Evolutionary conservation across 2,797 vertebrate genomes (phyloP).

Genomic region (Sphenodon punctatus): DNA sequence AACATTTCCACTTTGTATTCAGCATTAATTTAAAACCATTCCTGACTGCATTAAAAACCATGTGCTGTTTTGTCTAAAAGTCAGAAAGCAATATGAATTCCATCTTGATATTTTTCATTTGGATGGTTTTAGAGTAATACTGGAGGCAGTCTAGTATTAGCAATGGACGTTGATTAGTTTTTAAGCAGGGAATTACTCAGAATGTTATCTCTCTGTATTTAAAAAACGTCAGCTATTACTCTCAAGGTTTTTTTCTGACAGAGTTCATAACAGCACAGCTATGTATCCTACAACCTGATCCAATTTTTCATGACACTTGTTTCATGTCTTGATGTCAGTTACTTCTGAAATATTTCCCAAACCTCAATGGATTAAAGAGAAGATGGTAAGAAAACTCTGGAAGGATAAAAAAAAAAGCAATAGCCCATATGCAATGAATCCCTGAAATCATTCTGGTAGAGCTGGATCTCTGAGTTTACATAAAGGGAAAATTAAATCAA

Average conservation of each 20-base stretch:
- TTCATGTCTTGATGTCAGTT: background rate
- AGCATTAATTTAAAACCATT: no score
- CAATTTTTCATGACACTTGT: fast-evolving
- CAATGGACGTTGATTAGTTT: background rate
- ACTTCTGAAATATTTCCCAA: background rate
- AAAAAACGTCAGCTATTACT: background rate
- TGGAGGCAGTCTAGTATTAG: background rate
- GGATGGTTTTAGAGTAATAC: fast-evolving
- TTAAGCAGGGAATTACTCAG: background rate
- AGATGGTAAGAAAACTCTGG: conserved; percentile 18
- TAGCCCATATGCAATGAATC: conserved; percentile 47
- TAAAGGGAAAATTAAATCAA: conserved; percentile 70
- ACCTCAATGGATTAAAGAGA: background rate
- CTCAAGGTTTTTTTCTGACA: background rate
- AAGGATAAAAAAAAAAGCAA: conserved; percentile 47
- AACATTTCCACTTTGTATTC: no score
- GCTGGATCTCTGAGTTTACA: conserved; percentile 61
- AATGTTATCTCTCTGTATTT: background rate
- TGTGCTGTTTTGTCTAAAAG: background rate
- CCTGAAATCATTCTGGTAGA: conserved; percentile 59
- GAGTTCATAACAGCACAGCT: background rate
- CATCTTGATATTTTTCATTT: fast-evolving
- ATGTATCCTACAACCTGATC: background rate
- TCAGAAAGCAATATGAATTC: background rate
- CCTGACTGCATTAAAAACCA: background rate